A percentile compares a stretch with the other conserved stretches of the same genome.
phyloP scores from a whole-genome alignment of 2,888 invertebrate species.

The Pollenia amentaria region DNA sequence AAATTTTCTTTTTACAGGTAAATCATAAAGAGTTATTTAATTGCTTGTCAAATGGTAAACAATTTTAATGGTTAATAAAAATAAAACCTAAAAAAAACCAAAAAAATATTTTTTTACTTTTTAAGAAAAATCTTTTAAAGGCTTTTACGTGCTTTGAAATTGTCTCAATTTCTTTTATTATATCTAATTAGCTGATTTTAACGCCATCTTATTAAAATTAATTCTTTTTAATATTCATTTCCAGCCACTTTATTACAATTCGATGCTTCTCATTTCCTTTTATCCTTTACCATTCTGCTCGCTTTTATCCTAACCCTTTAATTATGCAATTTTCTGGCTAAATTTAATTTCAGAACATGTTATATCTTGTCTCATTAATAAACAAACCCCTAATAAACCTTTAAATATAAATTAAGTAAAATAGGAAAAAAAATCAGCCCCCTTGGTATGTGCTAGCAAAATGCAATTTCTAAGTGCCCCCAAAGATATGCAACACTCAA shows the following conservation, averaged over 20 bases:
- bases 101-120: too few relatives aligned
- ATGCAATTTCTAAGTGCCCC: conserved; percentile 63
- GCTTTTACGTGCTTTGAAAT: neutral
- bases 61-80: neutral
- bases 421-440: conserved; percentile 6
- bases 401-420: conserved; percentile 29
- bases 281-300: neutral
- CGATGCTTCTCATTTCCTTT: conserved; percentile 40
- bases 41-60: conserved; percentile 22
- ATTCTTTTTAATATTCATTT: neutral
- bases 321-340: conserved; percentile 67
- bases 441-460: conserved; percentile 64
- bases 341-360: conserved; percentile 64
- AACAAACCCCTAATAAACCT: conserved; percentile 47
- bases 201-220: conserved; percentile 5
- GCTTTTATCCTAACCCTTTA: conserved; percentile 29
- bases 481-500: conserved; percentile 62
- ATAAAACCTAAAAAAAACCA: too few relatives aligned
- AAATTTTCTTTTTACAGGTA: neutral
- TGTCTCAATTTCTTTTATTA: neutral
- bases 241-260: conserved; percentile 31
- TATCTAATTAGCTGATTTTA: conserved; percentile 53
- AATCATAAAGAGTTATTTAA: conserved; percentile 41
- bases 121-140: neutral
- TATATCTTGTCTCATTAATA: conserved; percentile 22